A percentile compares a stretch with the other conserved stretches of the same genome.
These are phyloP conservation scores for Muricea muricata DNA, from an alignment of 92 coral and sea anemone genomes.

Conservation along the genomic window DNA sequence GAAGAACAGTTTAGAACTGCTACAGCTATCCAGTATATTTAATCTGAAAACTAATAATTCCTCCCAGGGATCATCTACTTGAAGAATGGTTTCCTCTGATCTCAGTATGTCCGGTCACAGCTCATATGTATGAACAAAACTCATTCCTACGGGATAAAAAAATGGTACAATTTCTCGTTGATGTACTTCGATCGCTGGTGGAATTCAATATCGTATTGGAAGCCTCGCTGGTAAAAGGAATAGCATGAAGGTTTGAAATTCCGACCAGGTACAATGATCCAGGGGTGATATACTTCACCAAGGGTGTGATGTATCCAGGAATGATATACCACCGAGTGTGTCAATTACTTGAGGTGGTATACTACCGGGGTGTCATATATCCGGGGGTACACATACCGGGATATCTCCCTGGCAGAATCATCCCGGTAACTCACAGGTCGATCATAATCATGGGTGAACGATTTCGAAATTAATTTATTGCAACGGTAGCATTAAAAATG, in stretches of 20 bases:
- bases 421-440: too few relatives aligned
- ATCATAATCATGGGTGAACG: too few relatives aligned
- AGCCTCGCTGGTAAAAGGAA: constrained; percentile 89
- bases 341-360: too few relatives aligned
- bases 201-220: constrained; percentile 94
- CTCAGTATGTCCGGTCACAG: constrained; percentile 92
- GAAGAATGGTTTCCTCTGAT: constrained; percentile 94
- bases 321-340: too few relatives aligned
- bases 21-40: too few relatives aligned
- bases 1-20: too few relatives aligned
- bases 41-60: too few relatives aligned
- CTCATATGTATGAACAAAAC: constrained; percentile 93
- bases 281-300: not conserved
- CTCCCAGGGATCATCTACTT: constrained; percentile 82
- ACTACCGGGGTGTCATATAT: too few relatives aligned
- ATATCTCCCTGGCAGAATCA: too few relatives aligned
- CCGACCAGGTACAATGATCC: not conserved
- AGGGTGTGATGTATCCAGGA: too few relatives aligned
- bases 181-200: constrained; percentile 77
- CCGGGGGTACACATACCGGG: too few relatives aligned
- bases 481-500: too few relatives aligned
- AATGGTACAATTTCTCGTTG: constrained; percentile 90
- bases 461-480: not conserved
- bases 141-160: constrained; percentile 90
- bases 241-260: constrained; percentile 54